Evolutionary conservation across 2,888 invertebrate species (phyloP).

Genomic region (Rhodophaea formosa): DNA sequence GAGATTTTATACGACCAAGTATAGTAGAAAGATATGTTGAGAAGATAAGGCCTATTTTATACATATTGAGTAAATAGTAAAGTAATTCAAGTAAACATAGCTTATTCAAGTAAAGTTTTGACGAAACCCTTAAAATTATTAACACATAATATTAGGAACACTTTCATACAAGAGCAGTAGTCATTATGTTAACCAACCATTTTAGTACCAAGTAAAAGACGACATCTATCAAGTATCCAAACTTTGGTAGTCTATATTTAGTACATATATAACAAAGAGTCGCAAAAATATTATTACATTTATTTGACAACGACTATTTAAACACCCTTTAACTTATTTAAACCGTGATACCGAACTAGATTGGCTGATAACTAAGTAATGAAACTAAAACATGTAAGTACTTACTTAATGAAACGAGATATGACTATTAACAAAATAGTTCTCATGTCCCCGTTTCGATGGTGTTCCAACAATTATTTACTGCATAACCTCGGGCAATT

Average conservation of each 20-base stretch:
- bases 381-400: slow-evolving; percentile 20
- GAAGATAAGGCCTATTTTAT: too few species aligned
- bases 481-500: neutral
- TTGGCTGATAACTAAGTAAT: slow-evolving; percentile 38
- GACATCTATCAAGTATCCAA: slow-evolving; percentile 36
- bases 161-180: neutral
- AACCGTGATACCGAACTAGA: slow-evolving; percentile 31
- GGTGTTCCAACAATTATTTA: neutral
- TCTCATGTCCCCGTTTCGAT: neutral
- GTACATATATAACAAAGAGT: slow-evolving; percentile 41
- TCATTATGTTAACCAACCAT: neutral
- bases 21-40: too few species aligned
- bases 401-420: slow-evolving; percentile 33
- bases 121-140: neutral
- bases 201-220: slow-evolving; percentile 14
- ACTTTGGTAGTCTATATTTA: slow-evolving; percentile 46
- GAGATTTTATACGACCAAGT: neutral
- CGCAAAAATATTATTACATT: slow-evolving; percentile 42
- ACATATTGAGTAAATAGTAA: too few species aligned
- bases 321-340: slow-evolving; percentile 21
- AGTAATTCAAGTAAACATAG: too few species aligned
- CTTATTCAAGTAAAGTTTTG: neutral
- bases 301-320: slow-evolving; percentile 26
- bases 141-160: neutral
- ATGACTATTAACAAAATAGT: slow-evolving; percentile 13